A percentile compares a stretch with the other conserved stretches of the same genome.
Conservation (phyloP, 2,113 vertebrate genomes). For the Petrocephalus zakoni region DNA sequence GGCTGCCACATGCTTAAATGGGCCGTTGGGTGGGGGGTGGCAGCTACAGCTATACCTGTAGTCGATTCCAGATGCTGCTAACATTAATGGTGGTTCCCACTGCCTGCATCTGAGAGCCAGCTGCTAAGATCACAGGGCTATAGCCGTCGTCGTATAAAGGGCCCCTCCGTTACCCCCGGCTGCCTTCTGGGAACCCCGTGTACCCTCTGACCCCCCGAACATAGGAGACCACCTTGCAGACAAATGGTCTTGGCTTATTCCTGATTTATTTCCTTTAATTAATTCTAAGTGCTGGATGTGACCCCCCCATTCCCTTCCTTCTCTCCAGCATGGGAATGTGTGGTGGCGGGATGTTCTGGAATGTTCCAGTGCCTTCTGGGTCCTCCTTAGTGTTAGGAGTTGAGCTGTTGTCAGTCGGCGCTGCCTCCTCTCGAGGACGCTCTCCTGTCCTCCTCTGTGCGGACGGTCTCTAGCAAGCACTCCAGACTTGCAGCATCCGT, state of each 20-base stretch:
- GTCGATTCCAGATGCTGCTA: not conserved
- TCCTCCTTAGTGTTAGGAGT: not conserved
- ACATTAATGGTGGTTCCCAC: not conserved
- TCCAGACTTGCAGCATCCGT: not conserved
- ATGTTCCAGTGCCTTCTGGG: not conserved
- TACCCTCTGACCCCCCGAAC: slow-evolving; percentile 23
- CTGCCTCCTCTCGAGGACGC: slow-evolving; percentile 29
- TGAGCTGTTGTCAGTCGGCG: not conserved
- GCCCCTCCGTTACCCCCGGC: slow-evolving; percentile 24
- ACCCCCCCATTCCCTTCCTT: slow-evolving; percentile 10
- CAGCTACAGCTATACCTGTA: not conserved
- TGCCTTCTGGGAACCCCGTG: not conserved
- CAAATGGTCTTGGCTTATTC: not conserved
- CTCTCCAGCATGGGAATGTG: slow-evolving; percentile 14
- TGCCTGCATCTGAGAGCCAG: slow-evolving; percentile 5
- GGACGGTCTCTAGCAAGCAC: not conserved
- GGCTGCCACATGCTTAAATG: not conserved
- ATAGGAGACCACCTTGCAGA: slow-evolving; percentile 9
- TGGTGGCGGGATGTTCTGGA: not conserved
- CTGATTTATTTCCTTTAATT: not conserved
- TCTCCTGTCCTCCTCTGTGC: slow-evolving; percentile 33
- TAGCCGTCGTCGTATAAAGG: slow-evolving; percentile 32
- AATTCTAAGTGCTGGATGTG: not conserved
- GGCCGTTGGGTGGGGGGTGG: not conserved
- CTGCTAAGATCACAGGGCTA: slow-evolving; percentile 43